Base-by-base conservation (phyloP, 2,797 vertebrate species). In the Hypotaenidia okinawae region DNA sequence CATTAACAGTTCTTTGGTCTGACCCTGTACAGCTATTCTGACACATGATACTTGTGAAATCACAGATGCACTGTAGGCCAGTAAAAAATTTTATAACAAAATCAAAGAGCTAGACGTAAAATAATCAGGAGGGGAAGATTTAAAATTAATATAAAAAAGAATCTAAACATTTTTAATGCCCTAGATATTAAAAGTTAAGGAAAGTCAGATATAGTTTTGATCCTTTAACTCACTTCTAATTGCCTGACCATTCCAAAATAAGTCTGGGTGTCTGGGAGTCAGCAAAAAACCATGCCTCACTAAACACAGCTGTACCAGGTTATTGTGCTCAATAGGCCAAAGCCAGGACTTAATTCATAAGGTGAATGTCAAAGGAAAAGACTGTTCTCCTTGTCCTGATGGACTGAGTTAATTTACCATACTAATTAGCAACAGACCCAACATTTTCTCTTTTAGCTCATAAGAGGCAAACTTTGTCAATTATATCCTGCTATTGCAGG, bases 271-370 rank as follows among this genome's bases (percentile, higher is more conserved):
- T 59, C 45, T 58, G 25, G 0, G 0, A 62, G 30, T 55, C 33
- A 41, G 30, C 4, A 47, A 61, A 67, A 76, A 9, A 4, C 2
- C 39, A 75, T 33, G 21, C 9, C 14, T 76, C 3, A 4, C 16
- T 45, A 45, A 58, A 59, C 7, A 33, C 24, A 74, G 9, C 10
- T 2, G 1, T 43, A 28, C 3, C 0, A 2, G 6, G 9, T 73
- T 37, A 51, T 21, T 45, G 28, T 30, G n/a, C 23, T 67, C 11
- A 47, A 19, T 47, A 68, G 24, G 22, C 32, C 68, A 66, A 51
- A 73, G 6, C 2, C 10, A 66, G 23, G 11, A 52, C 43, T 39
- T 64, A 37, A 51, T n/a, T 66, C 15, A 16, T 37, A 15, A 79
- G 6, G 10, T 80, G 25, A 22, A 10, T 43, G 11, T 32, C 7